Percentiles rank a stretch among this genome's conserved stretches.
phyloP scores from a whole-genome alignment of 2,888 invertebrate species.

The Hecatera dysodea region DNA sequence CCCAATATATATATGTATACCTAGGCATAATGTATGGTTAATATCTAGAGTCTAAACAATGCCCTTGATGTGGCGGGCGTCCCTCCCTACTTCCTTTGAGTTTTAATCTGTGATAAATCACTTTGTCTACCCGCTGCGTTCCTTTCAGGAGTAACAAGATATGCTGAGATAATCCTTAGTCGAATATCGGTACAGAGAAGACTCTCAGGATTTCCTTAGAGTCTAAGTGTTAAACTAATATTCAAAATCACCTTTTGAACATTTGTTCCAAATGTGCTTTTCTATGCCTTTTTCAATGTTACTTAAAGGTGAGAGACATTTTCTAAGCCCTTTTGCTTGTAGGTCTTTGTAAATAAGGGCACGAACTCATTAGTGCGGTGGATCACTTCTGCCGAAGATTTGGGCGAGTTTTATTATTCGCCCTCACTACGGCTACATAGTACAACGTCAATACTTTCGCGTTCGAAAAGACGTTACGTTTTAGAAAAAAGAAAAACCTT shows the following conservation, averaged over 20 bases:
- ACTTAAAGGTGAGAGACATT: slow-evolving; percentile 56
- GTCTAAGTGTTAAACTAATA: too few relatives aligned
- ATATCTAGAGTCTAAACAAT: slow-evolving; percentile 24
- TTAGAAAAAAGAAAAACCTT: background rate
- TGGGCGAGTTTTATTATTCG: slow-evolving; percentile 67
- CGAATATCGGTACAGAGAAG: slow-evolving; percentile 18
- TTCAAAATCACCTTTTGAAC: too few relatives aligned
- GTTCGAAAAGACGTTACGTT: slow-evolving; percentile 2
- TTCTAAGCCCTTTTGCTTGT: slow-evolving; percentile 45
- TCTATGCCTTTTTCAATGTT: slow-evolving; percentile 24
- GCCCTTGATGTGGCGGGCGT: slow-evolving; percentile 20
- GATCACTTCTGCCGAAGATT: slow-evolving; percentile 70
- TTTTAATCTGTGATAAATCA: slow-evolving; percentile 14
- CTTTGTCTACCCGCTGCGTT: slow-evolving; percentile 2
- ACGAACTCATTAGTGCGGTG: slow-evolving; percentile 62
- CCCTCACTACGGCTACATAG: slow-evolving; percentile 1
- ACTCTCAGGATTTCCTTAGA: background rate
- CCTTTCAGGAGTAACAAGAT: background rate
- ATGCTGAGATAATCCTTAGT: slow-evolving; percentile 23
- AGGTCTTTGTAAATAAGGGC: slow-evolving; percentile 58
- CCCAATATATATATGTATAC: background rate
- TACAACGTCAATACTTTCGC: slow-evolving; percentile 15
- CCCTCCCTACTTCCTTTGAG: background rate
- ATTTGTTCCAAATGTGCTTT: background rate
- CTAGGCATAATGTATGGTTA: slow-evolving; percentile 8